Evolutionary conservation across 2,888 invertebrate genomes (phyloP).

Genomic region (Amiota mariae): DNA sequence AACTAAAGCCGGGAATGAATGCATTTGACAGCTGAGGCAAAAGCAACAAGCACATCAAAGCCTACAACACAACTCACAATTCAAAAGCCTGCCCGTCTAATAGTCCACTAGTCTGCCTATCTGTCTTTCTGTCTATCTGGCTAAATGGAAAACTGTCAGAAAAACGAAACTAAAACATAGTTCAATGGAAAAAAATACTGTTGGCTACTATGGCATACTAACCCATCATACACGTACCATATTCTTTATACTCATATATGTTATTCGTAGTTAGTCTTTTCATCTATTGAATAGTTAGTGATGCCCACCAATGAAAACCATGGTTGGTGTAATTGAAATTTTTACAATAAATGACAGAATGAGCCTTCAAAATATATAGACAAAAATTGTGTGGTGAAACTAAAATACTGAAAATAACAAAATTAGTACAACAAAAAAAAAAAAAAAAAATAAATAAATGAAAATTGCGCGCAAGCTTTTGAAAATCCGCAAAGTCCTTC

Average conservation of each 20-base stretch:
- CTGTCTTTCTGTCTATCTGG: not conserved
- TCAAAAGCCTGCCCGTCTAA: not conserved
- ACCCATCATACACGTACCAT: not conserved
- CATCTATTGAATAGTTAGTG: constrained; percentile 13
- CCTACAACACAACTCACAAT: not conserved
- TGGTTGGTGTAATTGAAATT: constrained; percentile 16
- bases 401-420: not conserved
- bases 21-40: constrained; percentile 58
- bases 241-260: not conserved
- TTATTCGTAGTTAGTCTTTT: not conserved
- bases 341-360: too few relatives aligned
- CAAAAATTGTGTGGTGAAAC: too few relatives aligned
- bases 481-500: too few relatives aligned
- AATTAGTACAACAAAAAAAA: not conserved
- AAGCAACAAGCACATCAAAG: constrained; percentile 8
- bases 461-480: not conserved
- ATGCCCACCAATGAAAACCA: not conserved
- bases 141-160: constrained; percentile 26
- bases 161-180: constrained; percentile 9
- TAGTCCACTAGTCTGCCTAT: too few relatives aligned
- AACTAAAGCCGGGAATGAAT: constrained; percentile 36
- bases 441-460: not conserved
- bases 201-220: too few relatives aligned
- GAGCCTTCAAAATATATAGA: too few relatives aligned
- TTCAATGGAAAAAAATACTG: not conserved